phyloP scores from a whole-genome alignment of 2,888 invertebrate genomes.

The Seladonia tumulorum region DNA sequence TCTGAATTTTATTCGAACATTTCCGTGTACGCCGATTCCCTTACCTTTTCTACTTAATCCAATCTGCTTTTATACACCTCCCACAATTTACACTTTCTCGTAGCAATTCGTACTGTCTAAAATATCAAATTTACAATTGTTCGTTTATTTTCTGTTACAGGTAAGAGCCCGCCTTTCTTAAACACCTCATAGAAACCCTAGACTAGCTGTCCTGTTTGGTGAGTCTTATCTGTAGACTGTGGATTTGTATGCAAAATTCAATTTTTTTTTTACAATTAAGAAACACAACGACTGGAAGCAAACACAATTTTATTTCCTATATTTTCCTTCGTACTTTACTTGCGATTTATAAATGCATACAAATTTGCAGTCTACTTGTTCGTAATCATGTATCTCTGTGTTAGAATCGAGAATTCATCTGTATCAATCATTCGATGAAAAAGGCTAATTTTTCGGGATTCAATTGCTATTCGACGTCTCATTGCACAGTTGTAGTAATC shows the following conservation, averaged over 20 bases:
- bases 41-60: not conserved
- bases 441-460: not conserved
- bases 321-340: not conserved
- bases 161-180: conserved; percentile 50
- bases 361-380: not conserved
- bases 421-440: not conserved
- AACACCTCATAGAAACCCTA: not conserved
- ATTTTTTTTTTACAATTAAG: not conserved
- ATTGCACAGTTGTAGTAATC: not conserved
- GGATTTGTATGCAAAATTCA: not conserved
- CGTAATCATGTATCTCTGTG: not conserved
- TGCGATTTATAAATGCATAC: not conserved
- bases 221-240: conserved; percentile 13
- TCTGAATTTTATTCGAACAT: not conserved
- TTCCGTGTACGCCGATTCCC: not conserved
- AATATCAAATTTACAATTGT: not conserved
- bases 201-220: conserved; percentile 7
- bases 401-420: not conserved
- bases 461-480: not conserved
- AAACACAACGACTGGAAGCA: not conserved
- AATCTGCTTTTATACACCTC: not conserved
- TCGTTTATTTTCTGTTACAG: conserved; percentile 56
- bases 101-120: not conserved
- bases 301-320: not conserved
- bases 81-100: not conserved